Evolutionary conservation across 2,888 invertebrate genomes (phyloP), one percentile per base, ranked within the genome.

Genomic region (Plusia festucae): DNA sequence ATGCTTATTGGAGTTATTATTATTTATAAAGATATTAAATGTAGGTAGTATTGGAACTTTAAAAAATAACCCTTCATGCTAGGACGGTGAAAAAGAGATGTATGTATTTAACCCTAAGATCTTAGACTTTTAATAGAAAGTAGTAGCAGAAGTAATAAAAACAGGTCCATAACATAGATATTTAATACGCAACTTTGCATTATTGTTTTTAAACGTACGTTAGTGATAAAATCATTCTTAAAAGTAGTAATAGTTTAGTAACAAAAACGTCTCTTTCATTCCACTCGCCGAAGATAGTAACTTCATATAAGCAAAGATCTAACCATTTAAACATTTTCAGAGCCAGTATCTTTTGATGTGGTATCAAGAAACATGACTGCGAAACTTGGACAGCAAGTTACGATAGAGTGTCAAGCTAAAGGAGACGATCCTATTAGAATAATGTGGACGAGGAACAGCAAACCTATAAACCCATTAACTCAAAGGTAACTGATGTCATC

Each of bases 401-500:
- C 96, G 2, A 93, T 98, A 75, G 96, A 97, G 70, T 98, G 98
- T 85, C 96, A 97, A 78, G 97, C 98, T 1, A 97, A 97, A 84
- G 98, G 98, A 6, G 98, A 98, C 87, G 97, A 97, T 84, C 98
- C 98, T 1, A 97, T 98, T 72, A 96, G 97, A 79, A 96, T 98
- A 51, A 96, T 96, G 83, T 98, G 98, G 98, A 97, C 96, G 16
- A 96, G 97, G 81, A 97, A 97, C 87, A 96, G 96, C 71, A 97
- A 97, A 73, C 96, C 97, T 51, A 95, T 97, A 64, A 97, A 97
- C 85, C 95, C 94, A 3, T 83, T 95, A 65, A 95, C 94, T 0
- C 95, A 95, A 68, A 92, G 95, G 95, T 95, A 79, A 64, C 4
- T 44, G n/a, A 6, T 49, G 0, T 4, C 3, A 6, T 40, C 5